phyloP scores from a whole-genome alignment of 1,140 invertebrate species.

The Drosophila sechellia region DNA sequence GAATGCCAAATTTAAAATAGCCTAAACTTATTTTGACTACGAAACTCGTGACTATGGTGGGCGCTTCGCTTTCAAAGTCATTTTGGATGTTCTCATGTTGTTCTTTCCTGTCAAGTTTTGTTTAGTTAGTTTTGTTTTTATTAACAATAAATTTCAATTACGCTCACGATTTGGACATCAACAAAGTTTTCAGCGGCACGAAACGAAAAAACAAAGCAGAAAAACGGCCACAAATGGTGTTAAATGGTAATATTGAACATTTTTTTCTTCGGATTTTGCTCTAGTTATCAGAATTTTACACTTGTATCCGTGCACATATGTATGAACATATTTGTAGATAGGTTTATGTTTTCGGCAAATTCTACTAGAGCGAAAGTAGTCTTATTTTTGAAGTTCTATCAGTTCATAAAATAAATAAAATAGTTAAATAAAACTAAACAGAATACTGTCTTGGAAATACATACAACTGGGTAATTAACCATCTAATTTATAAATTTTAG shows the following conservation, averaged over 20 bases:
- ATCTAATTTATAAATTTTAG: no score
- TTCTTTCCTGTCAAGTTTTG: slow-evolving; percentile 75
- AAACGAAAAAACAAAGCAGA: slow-evolving; percentile 47
- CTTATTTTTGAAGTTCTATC: no score
- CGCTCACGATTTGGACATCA: slow-evolving; percentile 78
- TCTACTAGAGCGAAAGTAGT: no score
- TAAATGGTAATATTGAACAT: background rate
- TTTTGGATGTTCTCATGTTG: slow-evolving; percentile 25
- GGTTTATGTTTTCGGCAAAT: no score
- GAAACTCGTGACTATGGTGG: slow-evolving; percentile 39
- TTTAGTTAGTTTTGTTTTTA: slow-evolving; percentile 72
- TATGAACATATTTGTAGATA: no score
- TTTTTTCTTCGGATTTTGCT: slow-evolving; percentile 11
- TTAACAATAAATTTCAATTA: slow-evolving; percentile 84
- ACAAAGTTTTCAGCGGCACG: slow-evolving; percentile 77
- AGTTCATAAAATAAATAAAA: no score
- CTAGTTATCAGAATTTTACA: slow-evolving; percentile 24
- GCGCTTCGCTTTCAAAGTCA: slow-evolving; percentile 37
- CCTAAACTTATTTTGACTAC: slow-evolving; percentile 8
- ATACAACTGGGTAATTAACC: no score
- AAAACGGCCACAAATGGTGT: slow-evolving; percentile 41
- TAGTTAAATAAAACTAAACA: no score
- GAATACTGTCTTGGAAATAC: no score
- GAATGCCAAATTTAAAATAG: slow-evolving; percentile 70
- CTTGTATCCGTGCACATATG: no score